A percentile compares a stretch with the other conserved stretches of the same genome.
phyloP scores from a whole-genome alignment of 2,113 vertebrate species.

The Trogon melanurus region DNA sequence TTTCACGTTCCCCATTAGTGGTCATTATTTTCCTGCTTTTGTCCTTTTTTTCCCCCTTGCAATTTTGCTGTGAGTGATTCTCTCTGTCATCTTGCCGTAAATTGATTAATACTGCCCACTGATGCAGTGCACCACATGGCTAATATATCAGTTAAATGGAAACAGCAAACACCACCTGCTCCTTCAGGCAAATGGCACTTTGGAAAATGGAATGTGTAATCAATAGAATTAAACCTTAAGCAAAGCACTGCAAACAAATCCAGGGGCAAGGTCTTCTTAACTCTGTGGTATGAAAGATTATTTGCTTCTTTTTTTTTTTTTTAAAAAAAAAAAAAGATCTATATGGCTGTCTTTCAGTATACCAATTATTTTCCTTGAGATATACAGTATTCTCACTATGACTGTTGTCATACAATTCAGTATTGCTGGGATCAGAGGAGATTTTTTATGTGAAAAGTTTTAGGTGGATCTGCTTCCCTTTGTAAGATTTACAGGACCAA shows the following conservation, averaged over 20 bases:
- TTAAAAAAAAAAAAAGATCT: not conserved
- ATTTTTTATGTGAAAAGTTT: not conserved
- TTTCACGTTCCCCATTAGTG: slow-evolving; percentile 66
- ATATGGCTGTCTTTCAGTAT: not conserved
- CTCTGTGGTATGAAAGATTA: slow-evolving; percentile 57
- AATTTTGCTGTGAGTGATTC: slow-evolving; percentile 82
- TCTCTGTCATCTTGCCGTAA: slow-evolving; percentile 83
- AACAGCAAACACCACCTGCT: slow-evolving; percentile 88
- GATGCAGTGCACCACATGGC: slow-evolving; percentile 85
- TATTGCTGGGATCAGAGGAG: not conserved
- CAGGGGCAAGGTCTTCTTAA: slow-evolving; percentile 75
- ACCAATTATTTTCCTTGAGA: not conserved
- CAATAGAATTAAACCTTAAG: slow-evolving; percentile 87
- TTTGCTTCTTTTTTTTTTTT: not conserved
- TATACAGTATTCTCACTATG: not conserved
- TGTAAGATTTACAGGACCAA: not conserved
- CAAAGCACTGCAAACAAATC: slow-evolving; percentile 77
- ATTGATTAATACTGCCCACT: slow-evolving; percentile 85
- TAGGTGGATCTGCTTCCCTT: not conserved
- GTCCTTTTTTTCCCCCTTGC: slow-evolving; percentile 72
- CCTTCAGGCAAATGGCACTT: slow-evolving; percentile 86
- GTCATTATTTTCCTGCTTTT: slow-evolving; percentile 75
- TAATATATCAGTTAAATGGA: slow-evolving; percentile 90
- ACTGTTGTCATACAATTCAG: not conserved
- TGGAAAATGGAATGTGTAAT: slow-evolving; percentile 88